Base-by-base conservation (phyloP, 2,888 invertebrate genomes). In the Diarsia rubi region DNA sequence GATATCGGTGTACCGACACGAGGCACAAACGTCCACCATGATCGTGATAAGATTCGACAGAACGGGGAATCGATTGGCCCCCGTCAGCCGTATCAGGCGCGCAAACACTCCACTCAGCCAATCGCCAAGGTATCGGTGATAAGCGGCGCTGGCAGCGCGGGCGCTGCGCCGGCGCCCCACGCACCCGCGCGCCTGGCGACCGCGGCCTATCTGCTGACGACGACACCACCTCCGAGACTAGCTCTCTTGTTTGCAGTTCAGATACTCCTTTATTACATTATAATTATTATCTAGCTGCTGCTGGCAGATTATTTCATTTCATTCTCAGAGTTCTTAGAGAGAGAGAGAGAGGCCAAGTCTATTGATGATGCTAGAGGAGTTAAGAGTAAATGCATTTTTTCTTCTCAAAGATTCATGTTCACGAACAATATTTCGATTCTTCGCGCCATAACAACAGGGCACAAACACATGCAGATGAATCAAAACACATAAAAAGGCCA, bases 51-150 rank as follows among this genome's bases (percentile, higher is more conserved):
- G 95, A 95, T 95, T 94, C 84, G 89, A 90, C 88, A 89, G 89
- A 91, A 92, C 94, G 90, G 92, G 93, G 91, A 93, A 96, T 95
- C 94, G 95, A 96, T 96, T 96, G 96, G 96, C 94, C 91, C 93
- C 91, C 89, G 92, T 91, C 83, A 86, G 83, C 90, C 90, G 83
- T 95, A 95, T 95, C 95, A 90, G 90, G 83, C 90, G 91, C 93
- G 94, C 95, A 96, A 96, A 96, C 96, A 96, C 96, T 96, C 91
- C 91, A 95, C 89, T 92, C 93, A 91, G 89, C 96, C 96, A 96
- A 96, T 96, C 92, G 91, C 93, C 90, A 90, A 90, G 89, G 90
- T 87, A 92, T 91, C 89, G 88, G 73, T 86, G 96, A 96, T 96
- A 95, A 95, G 93, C 85, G 84, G 81, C 74, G 83, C 69, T 78